A percentile compares a stretch with the other conserved stretches of the same genome.
phyloP scores from a whole-genome alignment of 2,113 vertebrate species.

The Lucifuga dentata region DNA sequence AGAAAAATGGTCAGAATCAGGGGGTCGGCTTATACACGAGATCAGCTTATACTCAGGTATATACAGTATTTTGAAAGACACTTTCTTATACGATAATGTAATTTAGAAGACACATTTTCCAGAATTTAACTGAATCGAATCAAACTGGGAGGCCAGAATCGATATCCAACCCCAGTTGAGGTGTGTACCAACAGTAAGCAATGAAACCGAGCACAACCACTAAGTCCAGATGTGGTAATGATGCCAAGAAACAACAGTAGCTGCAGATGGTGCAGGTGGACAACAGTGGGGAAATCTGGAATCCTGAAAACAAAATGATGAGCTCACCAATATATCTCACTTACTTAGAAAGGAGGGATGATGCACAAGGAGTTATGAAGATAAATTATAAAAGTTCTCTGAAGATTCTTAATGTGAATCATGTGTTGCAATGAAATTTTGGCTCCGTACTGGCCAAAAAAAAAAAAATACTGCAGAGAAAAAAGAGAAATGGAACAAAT shows the following conservation, averaged over 20 bases:
- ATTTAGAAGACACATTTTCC: too few species aligned
- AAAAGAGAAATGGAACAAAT: not conserved
- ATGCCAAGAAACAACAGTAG: conserved; percentile 46
- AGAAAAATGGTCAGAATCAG: too few species aligned
- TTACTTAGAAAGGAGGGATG: conserved; percentile 39
- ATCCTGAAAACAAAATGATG: not conserved
- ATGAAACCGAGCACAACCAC: conserved; percentile 38
- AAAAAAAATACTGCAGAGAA: not conserved
- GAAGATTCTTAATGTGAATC: conserved; percentile 21
- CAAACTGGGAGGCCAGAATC: too few species aligned
- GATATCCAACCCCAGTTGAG: too few species aligned
- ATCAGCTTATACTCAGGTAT: too few species aligned
- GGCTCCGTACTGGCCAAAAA: not conserved
- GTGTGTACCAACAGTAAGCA: conserved; percentile 50
- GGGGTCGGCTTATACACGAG: too few species aligned
- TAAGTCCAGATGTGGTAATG: conserved; percentile 45
- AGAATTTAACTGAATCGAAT: too few species aligned
- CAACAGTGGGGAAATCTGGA: conserved; percentile 27
- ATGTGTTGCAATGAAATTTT: conserved; percentile 8
- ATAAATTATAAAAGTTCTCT: conserved; percentile 22
- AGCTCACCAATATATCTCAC: conserved; percentile 54
- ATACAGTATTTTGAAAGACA: too few species aligned
- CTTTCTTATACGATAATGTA: too few species aligned
- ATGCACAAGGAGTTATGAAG: conserved; percentile 30
- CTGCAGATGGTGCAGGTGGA: conserved; percentile 65